Evolutionary conservation across 2,888 invertebrate species (phyloP), one percentile per base, ranked within the genome.

Genomic region (Synanthedon vespiformis): DNA sequence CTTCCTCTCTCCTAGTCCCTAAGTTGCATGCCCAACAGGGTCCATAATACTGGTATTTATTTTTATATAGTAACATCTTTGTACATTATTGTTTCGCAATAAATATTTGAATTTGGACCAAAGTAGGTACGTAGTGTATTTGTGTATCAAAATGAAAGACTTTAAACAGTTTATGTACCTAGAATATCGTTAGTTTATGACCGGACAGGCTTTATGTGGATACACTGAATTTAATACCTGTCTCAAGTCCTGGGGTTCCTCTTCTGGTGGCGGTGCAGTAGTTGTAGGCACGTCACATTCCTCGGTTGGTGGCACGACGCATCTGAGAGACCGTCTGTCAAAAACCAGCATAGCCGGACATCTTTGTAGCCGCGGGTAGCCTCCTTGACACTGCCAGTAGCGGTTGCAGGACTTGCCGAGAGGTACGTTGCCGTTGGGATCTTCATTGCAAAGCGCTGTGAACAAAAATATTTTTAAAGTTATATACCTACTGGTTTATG

Each of bases 341-440:
- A 95, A 96, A 10, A 96, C 96, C 69, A 96, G 80, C 94, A 95
- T 95, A 41, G 96, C 95, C 0, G 95, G 95, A 73, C 96, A 96
- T 51, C 96, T 89, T 74, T 96, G 96, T 5, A 96, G 91, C 54
- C 96, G 93, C 5, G 96, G 96, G 80, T 96, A 96, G 0, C 96
- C 96, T 4, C 96, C 96, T 74, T 96, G 95, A 73, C 96, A 96
- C 72, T 95, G 95, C 96, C 96, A 96, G 85, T 96, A 96, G 12
- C 96, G 89, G 87, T 96, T 96, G 89, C 96, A 96, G 52, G 95
- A 96, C 80, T 96, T 96, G 64, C 96, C 95, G 11, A 96, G 89
- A 0, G 95, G 93, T 11, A 96, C 96, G 80, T 96, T 95, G 57
- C 96, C 96, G 77, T 96, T 96, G 52, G 96, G 90, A 67, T 95